Evolutionary conservation across 2,888 invertebrate genomes (phyloP).

Genomic region (Ennomos erosarius): DNA sequence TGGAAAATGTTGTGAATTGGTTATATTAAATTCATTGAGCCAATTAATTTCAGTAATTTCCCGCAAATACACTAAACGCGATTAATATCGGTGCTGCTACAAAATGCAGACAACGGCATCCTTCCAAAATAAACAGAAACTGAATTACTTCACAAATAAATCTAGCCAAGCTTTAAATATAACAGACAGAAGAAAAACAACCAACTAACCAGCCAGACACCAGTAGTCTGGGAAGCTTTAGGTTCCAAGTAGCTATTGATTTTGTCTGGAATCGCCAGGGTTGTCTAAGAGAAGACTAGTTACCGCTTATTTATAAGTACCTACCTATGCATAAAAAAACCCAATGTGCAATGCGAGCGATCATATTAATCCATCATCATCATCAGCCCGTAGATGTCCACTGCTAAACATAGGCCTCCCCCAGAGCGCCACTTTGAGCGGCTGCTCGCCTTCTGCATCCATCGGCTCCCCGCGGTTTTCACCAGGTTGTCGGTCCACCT

Average conservation of each 20-base stretch:
- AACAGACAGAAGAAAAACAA: conserved; percentile 35
- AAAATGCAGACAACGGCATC: conserved; percentile 13
- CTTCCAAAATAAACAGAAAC: conserved; percentile 21
- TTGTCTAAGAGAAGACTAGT: conserved; percentile 12
- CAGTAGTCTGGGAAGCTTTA: conserved; percentile 34
- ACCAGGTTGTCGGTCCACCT: no score
- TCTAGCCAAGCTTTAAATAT: conserved; percentile 24
- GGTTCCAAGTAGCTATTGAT: conserved; percentile 38
- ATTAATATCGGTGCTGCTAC: not conserved
- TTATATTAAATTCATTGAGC: no score
- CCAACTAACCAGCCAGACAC: conserved; percentile 6
- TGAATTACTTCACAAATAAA: conserved; percentile 17
- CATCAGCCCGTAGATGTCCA: no score
- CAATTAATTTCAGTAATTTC: no score
- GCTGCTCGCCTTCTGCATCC: no score
- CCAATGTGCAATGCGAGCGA: no score
- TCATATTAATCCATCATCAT: no score
- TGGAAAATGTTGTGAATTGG: no score
- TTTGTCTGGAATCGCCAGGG: conserved; percentile 38
- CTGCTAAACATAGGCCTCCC: no score
- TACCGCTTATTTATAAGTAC: not conserved
- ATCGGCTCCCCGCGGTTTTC: no score
- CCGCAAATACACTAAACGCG: not conserved
- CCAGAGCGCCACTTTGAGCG: no score
- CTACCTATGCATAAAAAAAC: no score